Base-by-base conservation (phyloP, 2,888 invertebrate genomes). In the Actias luna region DNA sequence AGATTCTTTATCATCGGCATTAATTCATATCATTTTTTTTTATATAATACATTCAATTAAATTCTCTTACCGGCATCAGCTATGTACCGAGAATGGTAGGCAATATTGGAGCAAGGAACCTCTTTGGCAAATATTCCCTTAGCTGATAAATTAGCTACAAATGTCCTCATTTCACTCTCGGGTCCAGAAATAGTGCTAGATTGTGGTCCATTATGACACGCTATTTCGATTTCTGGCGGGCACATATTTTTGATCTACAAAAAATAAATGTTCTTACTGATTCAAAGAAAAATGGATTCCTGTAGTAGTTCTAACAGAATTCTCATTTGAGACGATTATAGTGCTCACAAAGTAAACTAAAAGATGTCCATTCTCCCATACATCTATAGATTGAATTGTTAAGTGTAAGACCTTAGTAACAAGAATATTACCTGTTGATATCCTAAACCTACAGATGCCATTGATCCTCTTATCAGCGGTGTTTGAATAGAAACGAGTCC, bases 1-100 rank as follows among this genome's bases (percentile, higher is more conserved):
- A n/a, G n/a, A n/a, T n/a, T n/a, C n/a, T n/a, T n/a, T n/a, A n/a
- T n/a, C n/a, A n/a, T n/a, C n/a, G n/a, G 36, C 36, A 36, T 16
- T 16, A 3, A 36, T 12, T 16, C 16, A 2, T 1, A 36, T 16
- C 12, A 16, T 36, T 35, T 35, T 35, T 12, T 35, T 8, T 35
- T 10, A 12, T 1, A 35, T 12, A 14, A n/a, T 7, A 22, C 4
- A 46, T 4, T 7, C 22, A 2, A 8, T 46, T 18, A 7, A 10
- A 58, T 22, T 8, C 12, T 10, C 55, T 69, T 69, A 80, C 87
- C 94, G 60, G 95, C 94, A 55, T 93, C 88, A 0, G 93, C 92
- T 71, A 98, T 96, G 97, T 96, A 96, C 35, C 94, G 93, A 64
- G 96, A 96, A 80, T 98, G 97, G 77, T 97, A 98, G 0, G 97